Conservation (phyloP, 2,113 vertebrate genomes). For the Emydura subglobosa region DNA sequence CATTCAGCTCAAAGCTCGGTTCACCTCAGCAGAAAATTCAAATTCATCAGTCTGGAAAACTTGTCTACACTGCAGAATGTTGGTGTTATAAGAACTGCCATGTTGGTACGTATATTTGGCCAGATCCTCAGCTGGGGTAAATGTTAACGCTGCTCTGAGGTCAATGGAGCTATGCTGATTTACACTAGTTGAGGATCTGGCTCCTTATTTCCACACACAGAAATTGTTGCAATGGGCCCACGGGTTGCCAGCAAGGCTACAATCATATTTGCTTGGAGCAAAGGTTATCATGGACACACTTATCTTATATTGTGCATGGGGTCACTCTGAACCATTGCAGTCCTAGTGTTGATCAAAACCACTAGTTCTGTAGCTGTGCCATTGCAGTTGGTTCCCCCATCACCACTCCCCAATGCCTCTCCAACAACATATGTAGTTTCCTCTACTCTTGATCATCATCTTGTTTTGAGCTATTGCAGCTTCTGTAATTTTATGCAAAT, state of each 20-base stretch:
- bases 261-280: neutral
- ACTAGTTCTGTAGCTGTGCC: neutral
- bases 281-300: neutral
- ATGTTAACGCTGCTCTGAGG: neutral
- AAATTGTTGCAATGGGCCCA: neutral
- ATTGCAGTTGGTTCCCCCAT: neutral
- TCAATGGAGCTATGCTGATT: neutral
- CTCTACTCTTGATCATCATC: neutral
- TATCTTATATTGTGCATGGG: neutral
- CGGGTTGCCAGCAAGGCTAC: neutral
- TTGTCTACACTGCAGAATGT: neutral
- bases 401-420: neutral
- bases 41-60: neutral
- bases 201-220: neutral
- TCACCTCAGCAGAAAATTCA: neutral
- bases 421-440: neutral
- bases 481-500: neutral
- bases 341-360: neutral
- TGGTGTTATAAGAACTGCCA: fast-evolving
- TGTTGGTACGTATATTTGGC: neutral
- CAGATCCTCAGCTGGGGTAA: neutral
- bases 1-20: neutral
- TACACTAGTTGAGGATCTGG: neutral
- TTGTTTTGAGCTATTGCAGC: neutral
- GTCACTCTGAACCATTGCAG: neutral